A percentile compares a stretch with the other conserved stretches of the same genome.
These are phyloP conservation scores for Arrhopalites spinosus DNA, from an alignment of 2,888 invertebrate genomes.

Conservation along the genomic window DNA sequence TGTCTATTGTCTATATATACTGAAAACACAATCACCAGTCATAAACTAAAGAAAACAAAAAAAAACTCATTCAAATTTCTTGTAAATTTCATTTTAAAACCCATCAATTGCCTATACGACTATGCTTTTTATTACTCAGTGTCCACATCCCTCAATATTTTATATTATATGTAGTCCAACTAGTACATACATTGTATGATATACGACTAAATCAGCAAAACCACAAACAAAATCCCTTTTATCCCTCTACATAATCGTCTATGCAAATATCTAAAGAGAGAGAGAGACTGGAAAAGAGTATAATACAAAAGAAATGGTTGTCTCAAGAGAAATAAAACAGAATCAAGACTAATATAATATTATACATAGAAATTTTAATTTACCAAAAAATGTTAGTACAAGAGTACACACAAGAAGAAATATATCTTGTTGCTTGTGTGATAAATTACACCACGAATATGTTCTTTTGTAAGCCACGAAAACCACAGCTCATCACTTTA, in stretches of 20 bases:
- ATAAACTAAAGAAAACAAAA: too few species aligned
- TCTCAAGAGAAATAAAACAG: not conserved
- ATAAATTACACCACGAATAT: constrained; percentile 34
- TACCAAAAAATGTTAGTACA: not conserved
- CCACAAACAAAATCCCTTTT: not conserved
- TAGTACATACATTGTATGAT: too few species aligned
- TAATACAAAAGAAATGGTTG: constrained; percentile 15
- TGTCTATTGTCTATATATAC: too few species aligned
- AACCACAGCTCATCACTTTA: constrained; percentile 35
- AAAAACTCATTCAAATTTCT: too few species aligned
- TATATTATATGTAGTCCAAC: too few species aligned
- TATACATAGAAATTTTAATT: constrained; percentile 13
- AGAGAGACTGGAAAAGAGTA: not conserved
- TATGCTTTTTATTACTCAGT: too few species aligned
- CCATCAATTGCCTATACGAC: too few species aligned
- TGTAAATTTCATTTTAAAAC: too few species aligned
- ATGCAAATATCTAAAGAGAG: not conserved
- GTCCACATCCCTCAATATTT: too few species aligned
- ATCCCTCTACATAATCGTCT: not conserved
- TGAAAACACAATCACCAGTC: too few species aligned
- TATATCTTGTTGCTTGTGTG: constrained; percentile 3
- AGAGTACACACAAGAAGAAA: not conserved
- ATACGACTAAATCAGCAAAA: not conserved
- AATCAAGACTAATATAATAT: not conserved
- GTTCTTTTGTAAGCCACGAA: constrained; percentile 16